Base-by-base conservation (phyloP, 2,797 vertebrate genomes). In the Chloroceryle inda region DNA sequence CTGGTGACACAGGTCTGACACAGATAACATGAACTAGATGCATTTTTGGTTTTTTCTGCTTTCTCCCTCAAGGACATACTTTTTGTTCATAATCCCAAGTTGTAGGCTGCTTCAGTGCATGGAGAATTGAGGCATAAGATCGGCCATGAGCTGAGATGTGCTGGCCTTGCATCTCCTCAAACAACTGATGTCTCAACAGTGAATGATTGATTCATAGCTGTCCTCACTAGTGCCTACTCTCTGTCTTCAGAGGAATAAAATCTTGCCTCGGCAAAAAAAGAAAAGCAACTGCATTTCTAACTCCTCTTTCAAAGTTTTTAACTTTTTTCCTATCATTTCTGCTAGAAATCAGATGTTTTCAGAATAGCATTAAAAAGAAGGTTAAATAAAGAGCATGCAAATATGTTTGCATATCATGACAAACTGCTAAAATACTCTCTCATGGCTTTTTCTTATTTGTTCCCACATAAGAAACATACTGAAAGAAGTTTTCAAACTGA, bases 171-270 rank as follows among this genome's bases (percentile, higher is more conserved):
- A 73, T 27, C 72, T 85, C 85, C 80, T 92, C 45, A 23, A n/a
- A 67, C 58, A 75, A 24, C 49, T 50, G 76, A 92, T 73, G 83
- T 92, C 80, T 92, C 79, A 72, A 3, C 1, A 1, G 56, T 75
- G 91, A 92, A 68, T 96, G 91, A 95, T 91, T 92, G 91, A 95
- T 91, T 92, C 92, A 94, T 85, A 92, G 83, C 83, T 95, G 85
- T 90, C 85, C 73, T 88, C 80, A 72, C 86, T 31, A 50, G 86
- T 29, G 2, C 88, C 92, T 64, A 94, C 69, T 90, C 82, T 77
- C 63, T 90, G 52, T 84, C 94, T 90, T 90, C 64, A 84, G 40
- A 84, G 73, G 88, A 71, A 80, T 78, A 49, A 95, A 93, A 84
- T 72, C 66, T 78, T 92, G 69, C 66, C 66, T 85, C 5, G 3